Conservation (phyloP, 1,140 invertebrate species). For the Drosophila mayri region DNA sequence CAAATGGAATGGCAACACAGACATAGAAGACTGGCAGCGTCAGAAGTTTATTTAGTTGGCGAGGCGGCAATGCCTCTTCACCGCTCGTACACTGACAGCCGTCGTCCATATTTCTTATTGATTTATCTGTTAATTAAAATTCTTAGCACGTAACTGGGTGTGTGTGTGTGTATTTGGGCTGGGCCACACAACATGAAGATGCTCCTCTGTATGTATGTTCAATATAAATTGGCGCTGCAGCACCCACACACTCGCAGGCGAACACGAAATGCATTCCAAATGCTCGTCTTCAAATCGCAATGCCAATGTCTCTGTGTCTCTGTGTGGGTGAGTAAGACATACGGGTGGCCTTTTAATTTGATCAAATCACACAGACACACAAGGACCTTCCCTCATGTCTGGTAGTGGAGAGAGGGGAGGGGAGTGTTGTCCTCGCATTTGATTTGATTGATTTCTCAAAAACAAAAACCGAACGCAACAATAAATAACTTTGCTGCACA, state of each 20-base stretch:
- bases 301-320: slow-evolving; percentile 59
- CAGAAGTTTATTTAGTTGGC: slow-evolving; percentile 78
- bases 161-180: slow-evolving; percentile 50
- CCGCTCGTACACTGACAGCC: slow-evolving; percentile 67
- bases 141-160: slow-evolving; percentile 79
- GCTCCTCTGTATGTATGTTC: slow-evolving; percentile 18
- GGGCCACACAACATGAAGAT: slow-evolving; percentile 33
- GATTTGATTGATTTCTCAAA: slow-evolving; percentile 77
- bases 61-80: slow-evolving; percentile 48
- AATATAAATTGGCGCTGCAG: slow-evolving; percentile 42
- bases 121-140: slow-evolving; percentile 84
- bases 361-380: slow-evolving; percentile 53
- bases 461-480: slow-evolving; percentile 63
- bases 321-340: slow-evolving; percentile 52
- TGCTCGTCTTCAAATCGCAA: slow-evolving; percentile 77
- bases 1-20: slow-evolving; percentile 35
- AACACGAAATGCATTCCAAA: slow-evolving; percentile 79
- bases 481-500: slow-evolving; percentile 72
- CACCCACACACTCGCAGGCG: slow-evolving; percentile 42
- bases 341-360: slow-evolving; percentile 74
- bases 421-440: slow-evolving; percentile 46
- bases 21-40: slow-evolving; percentile 51
- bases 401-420: background rate
- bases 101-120: slow-evolving; percentile 83
- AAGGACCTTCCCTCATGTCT: background rate